Evolutionary conservation across 2,797 vertebrate genomes (phyloP).

Genomic region (Picus viridis): DNA sequence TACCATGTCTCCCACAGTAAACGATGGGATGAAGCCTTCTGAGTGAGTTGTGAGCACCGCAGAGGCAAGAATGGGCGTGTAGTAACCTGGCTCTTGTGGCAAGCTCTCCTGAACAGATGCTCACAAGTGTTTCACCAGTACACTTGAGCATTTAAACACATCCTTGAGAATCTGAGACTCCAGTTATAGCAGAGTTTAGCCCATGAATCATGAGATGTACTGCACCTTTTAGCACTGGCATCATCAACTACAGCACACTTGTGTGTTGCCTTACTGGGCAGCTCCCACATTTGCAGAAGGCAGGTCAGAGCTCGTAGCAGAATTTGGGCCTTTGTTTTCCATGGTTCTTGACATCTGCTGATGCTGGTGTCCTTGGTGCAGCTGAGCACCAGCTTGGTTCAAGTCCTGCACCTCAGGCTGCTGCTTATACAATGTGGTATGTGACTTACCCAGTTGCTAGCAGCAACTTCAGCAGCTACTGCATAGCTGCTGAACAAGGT

Average conservation of each 20-base stretch:
- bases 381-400: neutral
- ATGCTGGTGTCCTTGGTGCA: accelerated
- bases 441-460: no score
- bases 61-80: neutral
- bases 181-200: neutral
- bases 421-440: accelerated
- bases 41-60: neutral
- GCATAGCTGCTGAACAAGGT: neutral
- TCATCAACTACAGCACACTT: neutral
- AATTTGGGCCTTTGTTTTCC: neutral
- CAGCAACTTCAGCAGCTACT: neutral
- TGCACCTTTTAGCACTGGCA: neutral
- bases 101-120: neutral
- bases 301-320: neutral
- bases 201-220: neutral
- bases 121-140: neutral
- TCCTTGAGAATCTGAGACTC: neutral
- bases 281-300: neutral
- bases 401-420: neutral
- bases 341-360: neutral
- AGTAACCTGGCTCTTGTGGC: neutral
- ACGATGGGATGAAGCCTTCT: neutral
- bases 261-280: neutral
- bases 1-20: neutral
- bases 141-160: neutral